Conservation (phyloP, 2,888 invertebrate genomes). For the Synanthedon myopaeformis region DNA sequence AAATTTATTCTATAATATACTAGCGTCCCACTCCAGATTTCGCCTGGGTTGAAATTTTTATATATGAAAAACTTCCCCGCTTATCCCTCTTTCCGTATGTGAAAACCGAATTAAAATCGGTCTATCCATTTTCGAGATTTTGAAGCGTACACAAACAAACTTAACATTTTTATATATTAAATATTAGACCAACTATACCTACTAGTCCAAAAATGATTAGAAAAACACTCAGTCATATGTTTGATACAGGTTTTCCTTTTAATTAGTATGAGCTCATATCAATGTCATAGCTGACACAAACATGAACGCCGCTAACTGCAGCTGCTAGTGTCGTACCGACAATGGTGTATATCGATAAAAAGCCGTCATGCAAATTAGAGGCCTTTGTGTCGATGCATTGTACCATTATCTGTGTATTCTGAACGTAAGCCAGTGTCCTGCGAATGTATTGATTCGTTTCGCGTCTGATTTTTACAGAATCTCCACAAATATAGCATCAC, state of each 20-base stretch:
- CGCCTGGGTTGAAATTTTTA: no score
- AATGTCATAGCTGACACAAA: constrained; percentile 4
- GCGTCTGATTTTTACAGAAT: constrained; percentile 43
- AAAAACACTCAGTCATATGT: no score
- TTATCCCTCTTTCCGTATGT: no score
- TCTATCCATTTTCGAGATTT: no score
- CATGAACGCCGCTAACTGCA: constrained; percentile 17
- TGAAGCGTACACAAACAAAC: no score
- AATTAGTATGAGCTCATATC: not conserved
- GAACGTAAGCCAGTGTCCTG: constrained; percentile 46
- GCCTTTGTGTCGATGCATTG: constrained; percentile 54
- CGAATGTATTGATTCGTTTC: constrained; percentile 46
- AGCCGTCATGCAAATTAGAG: constrained; percentile 67
- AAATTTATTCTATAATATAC: no score
- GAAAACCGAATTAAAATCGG: no score
- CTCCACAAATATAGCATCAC: constrained; percentile 4
- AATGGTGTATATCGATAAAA: constrained; percentile 51
- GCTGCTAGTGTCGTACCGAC: constrained; percentile 48
- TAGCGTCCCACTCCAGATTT: no score
- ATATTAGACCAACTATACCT: no score
- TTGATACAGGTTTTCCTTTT: not conserved
- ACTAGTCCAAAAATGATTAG: no score
- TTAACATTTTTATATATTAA: no score
- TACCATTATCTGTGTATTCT: constrained; percentile 11
- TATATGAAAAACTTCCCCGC: no score